Evolutionary conservation across 2,888 invertebrate genomes (phyloP).

Genomic region (Noctua janthina): DNA sequence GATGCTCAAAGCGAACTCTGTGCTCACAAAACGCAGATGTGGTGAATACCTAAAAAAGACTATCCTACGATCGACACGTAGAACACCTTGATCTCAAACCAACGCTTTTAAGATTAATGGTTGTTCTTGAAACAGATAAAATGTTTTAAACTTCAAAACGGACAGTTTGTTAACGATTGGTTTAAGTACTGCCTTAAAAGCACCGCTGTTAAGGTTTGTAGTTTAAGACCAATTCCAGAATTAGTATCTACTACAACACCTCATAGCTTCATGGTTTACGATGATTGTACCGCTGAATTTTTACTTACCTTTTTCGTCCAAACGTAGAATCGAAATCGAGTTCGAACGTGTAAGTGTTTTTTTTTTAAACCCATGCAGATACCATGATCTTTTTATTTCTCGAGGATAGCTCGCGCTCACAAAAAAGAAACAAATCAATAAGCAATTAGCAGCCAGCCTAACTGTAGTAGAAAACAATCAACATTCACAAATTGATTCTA

Average conservation of each 20-base stretch:
- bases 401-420: background rate
- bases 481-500: constrained; percentile 43
- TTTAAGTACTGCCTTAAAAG: constrained; percentile 31
- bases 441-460: constrained; percentile 46
- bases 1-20: background rate
- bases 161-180: constrained; percentile 22
- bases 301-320: background rate
- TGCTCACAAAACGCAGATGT: background rate
- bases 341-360: background rate
- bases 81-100: constrained; percentile 6
- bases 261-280: background rate
- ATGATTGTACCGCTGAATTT: background rate
- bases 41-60: background rate
- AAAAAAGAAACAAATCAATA: constrained; percentile 51
- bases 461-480: constrained; percentile 43
- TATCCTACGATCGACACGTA: background rate
- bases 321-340: background rate
- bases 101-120: background rate
- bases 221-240: constrained; percentile 15
- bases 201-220: constrained; percentile 29
- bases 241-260: constrained; percentile 18
- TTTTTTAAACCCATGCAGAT: background rate
- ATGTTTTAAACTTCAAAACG: constrained; percentile 22
- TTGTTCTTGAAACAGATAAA: constrained; percentile 32
- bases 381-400: constrained; percentile 18